These are phyloP conservation scores for Diplodus sargus DNA, from an alignment of 2,797 vertebrate species.

Conservation along the genomic window DNA sequence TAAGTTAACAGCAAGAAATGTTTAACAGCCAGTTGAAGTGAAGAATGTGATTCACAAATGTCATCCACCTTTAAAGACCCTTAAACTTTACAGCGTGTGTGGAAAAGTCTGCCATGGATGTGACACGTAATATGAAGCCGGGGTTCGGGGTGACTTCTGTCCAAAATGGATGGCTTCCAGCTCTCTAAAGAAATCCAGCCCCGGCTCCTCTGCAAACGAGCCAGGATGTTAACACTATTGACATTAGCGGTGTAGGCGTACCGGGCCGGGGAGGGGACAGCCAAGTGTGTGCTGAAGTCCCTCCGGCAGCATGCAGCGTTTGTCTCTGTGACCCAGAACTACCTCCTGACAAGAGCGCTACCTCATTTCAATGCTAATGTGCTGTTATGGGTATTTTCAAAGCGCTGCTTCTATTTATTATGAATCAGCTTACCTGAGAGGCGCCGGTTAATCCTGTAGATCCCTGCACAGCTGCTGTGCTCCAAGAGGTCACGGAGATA, in stretches of 20 bases:
- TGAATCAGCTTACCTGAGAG: constrained; percentile 77
- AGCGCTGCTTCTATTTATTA: constrained; percentile 75
- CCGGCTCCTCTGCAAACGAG: constrained; percentile 49
- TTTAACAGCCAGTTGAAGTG: constrained; percentile 42
- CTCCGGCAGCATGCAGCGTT: constrained; percentile 50
- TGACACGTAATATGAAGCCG: neutral
- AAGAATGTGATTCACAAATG: constrained; percentile 34
- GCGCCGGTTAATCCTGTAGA: constrained; percentile 73
- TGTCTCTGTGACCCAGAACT: constrained; percentile 73
- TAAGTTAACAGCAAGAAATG: constrained; percentile 38
- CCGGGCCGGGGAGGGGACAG: constrained; percentile 37
- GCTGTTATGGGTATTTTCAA: constrained; percentile 70
- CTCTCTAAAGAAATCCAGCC: constrained; percentile 29
- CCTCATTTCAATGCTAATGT: constrained; percentile 82
- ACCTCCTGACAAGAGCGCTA: constrained; percentile 61
- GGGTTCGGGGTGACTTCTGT: constrained; percentile 42
- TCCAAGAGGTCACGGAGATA: constrained; percentile 78
- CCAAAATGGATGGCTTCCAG: constrained; percentile 45
- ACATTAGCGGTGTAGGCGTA: constrained; percentile 50
- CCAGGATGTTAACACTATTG: constrained; percentile 55
- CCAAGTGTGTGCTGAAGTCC: constrained; percentile 49
- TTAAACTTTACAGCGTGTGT: constrained; percentile 45
- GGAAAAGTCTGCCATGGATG: constrained; percentile 9
- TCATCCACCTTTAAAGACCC: constrained; percentile 28
- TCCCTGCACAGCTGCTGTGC: constrained; percentile 70